These are phyloP conservation scores for Tragelaphus scriptus DNA, from an alignment of 2,113 vertebrate species.

Conservation along the genomic window DNA sequence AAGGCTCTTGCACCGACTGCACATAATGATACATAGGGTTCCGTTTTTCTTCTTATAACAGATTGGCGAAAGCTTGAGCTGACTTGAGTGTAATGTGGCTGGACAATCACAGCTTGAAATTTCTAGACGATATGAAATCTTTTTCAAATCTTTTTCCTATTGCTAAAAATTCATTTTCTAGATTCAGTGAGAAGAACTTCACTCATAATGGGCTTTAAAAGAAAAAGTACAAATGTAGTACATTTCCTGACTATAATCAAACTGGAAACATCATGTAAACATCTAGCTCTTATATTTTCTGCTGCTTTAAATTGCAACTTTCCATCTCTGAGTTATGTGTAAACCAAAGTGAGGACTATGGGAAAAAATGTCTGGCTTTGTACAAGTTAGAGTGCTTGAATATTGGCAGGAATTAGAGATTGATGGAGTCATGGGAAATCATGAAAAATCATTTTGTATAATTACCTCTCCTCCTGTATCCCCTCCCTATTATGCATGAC, in stretches of 20 bases:
- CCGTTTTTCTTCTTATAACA: not conserved
- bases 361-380: not conserved
- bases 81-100: not conserved
- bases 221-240: not conserved
- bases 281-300: not conserved
- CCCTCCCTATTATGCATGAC: not conserved
- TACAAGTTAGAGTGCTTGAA: not conserved
- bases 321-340: not conserved
- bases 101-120: not conserved
- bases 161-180: not conserved
- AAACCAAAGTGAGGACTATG: conserved; percentile 1
- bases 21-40: not conserved
- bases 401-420: conserved; percentile 2
- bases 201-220: not conserved
- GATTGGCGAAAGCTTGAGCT: not conserved
- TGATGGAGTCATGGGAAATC: not conserved
- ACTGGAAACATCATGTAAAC: not conserved
- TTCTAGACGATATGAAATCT: not conserved
- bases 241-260: not conserved
- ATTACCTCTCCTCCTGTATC: not conserved
- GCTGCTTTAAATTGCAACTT: not conserved
- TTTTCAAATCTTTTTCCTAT: not conserved
- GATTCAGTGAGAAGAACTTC: not conserved
- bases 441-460: not conserved
- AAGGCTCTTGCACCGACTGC: not conserved